Evolutionary conservation across 2,113 vertebrate genomes (phyloP).

Genomic region (Agapornis roseicollis): DNA sequence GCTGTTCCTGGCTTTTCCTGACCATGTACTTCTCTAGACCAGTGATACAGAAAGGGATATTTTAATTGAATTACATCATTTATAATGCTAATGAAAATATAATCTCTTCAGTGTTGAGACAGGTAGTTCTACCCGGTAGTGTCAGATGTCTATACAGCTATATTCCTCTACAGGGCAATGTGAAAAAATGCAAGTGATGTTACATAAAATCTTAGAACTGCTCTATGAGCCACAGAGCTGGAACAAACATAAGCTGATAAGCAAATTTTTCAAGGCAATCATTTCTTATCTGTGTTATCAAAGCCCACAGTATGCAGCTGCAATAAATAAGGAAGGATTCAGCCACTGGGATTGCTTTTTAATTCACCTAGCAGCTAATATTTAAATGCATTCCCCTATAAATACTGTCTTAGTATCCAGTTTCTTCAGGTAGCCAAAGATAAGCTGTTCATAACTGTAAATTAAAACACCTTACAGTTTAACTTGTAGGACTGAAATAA

Average conservation of each 20-base stretch:
- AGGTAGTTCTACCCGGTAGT: background rate
- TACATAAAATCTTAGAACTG: background rate
- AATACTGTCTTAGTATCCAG: background rate
- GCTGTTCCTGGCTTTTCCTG: background rate
- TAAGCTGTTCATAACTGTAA: background rate
- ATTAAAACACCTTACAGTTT: background rate
- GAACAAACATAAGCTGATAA: constrained; percentile 1
- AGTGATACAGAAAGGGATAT: background rate
- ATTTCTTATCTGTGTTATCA: background rate
- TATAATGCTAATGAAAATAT: background rate
- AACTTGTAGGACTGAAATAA: background rate
- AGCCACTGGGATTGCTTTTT: background rate
- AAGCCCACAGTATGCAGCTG: background rate
- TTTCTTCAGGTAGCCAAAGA: background rate
- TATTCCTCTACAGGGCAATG: background rate
- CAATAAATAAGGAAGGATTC: background rate
- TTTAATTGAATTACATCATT: background rate
- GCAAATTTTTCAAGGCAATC: constrained; percentile 9
- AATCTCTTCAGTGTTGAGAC: background rate
- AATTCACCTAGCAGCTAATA: background rate
- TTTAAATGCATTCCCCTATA: background rate
- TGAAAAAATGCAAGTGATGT: background rate
- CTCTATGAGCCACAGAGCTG: background rate
- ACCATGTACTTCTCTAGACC: background rate
- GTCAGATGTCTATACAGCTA: background rate